A percentile compares a stretch with the other conserved stretches of the same genome.
phyloP scores from a whole-genome alignment of 2,797 vertebrate genomes.

The Galagoides demidoff region DNA sequence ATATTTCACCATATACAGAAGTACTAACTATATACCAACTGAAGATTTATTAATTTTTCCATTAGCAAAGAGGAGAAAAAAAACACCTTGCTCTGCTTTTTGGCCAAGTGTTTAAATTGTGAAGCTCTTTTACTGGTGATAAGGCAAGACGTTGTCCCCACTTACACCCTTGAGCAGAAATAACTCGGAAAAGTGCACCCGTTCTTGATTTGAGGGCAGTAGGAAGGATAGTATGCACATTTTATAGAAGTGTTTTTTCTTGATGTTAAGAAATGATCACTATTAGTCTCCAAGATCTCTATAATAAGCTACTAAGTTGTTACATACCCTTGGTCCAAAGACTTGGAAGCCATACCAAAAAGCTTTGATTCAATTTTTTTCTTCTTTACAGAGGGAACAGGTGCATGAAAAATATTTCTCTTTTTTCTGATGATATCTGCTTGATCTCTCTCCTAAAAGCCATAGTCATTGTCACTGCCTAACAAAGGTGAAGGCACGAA shows the following conservation, averaged over 20 bases:
- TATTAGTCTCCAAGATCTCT: constrained; percentile 40
- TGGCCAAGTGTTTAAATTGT: constrained; percentile 8
- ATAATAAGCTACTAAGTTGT: neutral
- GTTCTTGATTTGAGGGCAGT: constrained; percentile 32
- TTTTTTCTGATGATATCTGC: neutral
- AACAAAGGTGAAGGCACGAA: neutral
- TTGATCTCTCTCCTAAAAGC: constrained; percentile 5
- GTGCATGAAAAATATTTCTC: neutral
- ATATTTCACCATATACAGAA: neutral
- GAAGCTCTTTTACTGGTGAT: neutral
- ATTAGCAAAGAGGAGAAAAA: neutral
- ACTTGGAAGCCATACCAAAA: constrained; percentile 11
- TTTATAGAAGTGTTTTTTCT: neutral
- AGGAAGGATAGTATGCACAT: neutral
- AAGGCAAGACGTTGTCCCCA: neutral
- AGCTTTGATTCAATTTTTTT: constrained; percentile 9
- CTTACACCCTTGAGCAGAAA: neutral
- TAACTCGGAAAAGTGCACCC: neutral
- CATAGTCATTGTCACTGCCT: neutral
- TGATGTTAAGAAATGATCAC: constrained; percentile 33
- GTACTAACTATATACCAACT: neutral
- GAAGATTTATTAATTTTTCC: constrained; percentile 15
- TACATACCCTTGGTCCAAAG: neutral
- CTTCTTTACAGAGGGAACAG: neutral
- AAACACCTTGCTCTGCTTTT: neutral